phyloP scores from a whole-genome alignment of 2,113 vertebrate species.

The Hystrix brachyura region DNA sequence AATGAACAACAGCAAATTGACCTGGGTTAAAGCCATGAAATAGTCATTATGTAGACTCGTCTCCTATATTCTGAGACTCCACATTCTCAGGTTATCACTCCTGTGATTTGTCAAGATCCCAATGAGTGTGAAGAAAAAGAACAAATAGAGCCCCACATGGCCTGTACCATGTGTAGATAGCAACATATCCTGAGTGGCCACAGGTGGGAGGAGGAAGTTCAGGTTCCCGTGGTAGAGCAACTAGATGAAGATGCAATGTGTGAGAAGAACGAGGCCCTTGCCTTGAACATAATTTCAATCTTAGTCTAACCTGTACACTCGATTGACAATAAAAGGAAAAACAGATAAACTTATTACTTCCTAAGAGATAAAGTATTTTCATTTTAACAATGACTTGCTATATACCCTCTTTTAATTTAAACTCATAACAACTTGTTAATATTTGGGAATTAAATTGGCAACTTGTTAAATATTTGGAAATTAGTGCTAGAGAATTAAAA shows the following conservation, averaged over 20 bases:
- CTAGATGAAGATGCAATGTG: no score
- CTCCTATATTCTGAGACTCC: not conserved
- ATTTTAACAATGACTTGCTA: not conserved
- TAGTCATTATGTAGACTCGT: not conserved
- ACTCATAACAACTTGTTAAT: not conserved
- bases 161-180: not conserved
- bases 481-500: not conserved
- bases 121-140: not conserved
- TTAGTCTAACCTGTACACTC: slow-evolving; percentile 21
- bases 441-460: not conserved
- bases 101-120: not conserved
- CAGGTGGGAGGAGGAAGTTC: not conserved
- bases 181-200: not conserved
- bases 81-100: not conserved
- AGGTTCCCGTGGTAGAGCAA: not conserved
- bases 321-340: not conserved
- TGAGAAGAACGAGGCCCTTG: not conserved
- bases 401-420: not conserved
- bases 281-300: not conserved
- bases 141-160: not conserved
- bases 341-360: not conserved
- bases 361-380: not conserved
- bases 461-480: not conserved
- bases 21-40: not conserved
- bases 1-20: not conserved